phyloP scores from a whole-genome alignment of 2,113 vertebrate genomes.

The Paracyprichromis sp. region DNA sequence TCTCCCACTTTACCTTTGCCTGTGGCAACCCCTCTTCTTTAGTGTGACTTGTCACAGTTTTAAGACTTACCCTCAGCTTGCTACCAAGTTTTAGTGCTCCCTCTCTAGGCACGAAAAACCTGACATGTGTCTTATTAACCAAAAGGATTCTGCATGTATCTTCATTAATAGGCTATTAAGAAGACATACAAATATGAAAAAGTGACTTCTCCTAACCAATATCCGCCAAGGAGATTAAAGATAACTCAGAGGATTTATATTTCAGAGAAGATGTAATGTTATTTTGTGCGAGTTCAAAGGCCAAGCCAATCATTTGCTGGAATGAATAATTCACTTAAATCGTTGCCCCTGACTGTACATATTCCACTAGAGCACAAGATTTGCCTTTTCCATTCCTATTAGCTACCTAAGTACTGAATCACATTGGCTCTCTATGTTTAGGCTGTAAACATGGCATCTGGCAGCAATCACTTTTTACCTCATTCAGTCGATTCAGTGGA shows the following conservation, averaged over 20 bases:
- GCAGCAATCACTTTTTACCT: neutral
- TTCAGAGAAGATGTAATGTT: conserved; percentile 17
- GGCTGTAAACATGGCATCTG: neutral
- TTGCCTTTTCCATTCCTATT: neutral
- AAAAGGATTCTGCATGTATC: conserved; percentile 62
- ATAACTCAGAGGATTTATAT: conserved; percentile 52
- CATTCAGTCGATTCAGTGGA: neutral
- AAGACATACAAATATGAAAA: conserved; percentile 55
- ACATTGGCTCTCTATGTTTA: neutral
- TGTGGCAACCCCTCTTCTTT: conserved; percentile 6
- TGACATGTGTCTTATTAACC: conserved; percentile 69
- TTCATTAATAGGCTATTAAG: conserved; percentile 67
- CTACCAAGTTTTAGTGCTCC: conserved; percentile 45
- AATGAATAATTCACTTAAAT: neutral
- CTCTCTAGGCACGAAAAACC: conserved; percentile 41
- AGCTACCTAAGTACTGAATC: neutral
- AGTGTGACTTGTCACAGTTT: conserved; percentile 47
- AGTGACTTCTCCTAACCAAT: conserved; percentile 54
- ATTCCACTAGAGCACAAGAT: neutral
- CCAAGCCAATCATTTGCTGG: conserved; percentile 44
- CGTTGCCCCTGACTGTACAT: neutral
- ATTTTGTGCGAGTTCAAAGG: conserved; percentile 53
- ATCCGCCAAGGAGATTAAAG: conserved; percentile 49
- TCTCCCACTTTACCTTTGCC: conserved; percentile 47
- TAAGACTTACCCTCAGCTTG: conserved; percentile 28